A percentile compares a stretch with the other conserved stretches of the same genome.
Conservation (phyloP, 2,888 invertebrate genomes). For the Lepidonotus clava region DNA sequence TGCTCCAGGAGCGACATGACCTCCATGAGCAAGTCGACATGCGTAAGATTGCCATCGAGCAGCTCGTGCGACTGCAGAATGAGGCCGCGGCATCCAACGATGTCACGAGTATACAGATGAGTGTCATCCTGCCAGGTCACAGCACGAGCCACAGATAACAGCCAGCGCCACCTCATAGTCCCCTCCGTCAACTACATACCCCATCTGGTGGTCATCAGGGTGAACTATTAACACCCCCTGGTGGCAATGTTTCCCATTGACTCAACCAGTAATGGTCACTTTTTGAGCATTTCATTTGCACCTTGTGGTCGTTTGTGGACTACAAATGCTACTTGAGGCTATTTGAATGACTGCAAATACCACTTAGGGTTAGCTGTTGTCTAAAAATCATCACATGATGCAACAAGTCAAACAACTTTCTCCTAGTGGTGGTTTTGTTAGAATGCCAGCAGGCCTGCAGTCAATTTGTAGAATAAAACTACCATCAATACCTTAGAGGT, state of each 20-base stretch:
- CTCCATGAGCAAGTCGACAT: constrained; percentile 61
- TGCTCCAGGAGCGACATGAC: constrained; percentile 60
- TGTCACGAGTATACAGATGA: constrained; percentile 43
- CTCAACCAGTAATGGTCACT: no score
- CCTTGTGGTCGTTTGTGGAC: no score
- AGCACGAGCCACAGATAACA: neutral
- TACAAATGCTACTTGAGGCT: constrained; percentile 15
- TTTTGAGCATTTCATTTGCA: no score
- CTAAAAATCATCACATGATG: neutral
- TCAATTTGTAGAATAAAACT: neutral
- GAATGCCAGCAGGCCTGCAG: no score
- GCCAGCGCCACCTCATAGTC: neutral
- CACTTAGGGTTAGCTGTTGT: neutral
- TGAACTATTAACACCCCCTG: no score
- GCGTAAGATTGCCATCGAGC: constrained; percentile 61
- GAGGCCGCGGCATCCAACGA: constrained; percentile 22
- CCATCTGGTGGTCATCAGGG: no score
- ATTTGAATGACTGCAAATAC: no score
- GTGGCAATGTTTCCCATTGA: no score
- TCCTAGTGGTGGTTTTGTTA: no score
- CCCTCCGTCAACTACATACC: neutral
- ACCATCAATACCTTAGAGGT: neutral
- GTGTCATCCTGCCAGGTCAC: constrained; percentile 14
- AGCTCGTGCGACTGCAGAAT: constrained; percentile 56
- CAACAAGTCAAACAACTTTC: neutral